Base-by-base conservation (phyloP, 2,797 vertebrate species). In the Limosa lapponica region DNA sequence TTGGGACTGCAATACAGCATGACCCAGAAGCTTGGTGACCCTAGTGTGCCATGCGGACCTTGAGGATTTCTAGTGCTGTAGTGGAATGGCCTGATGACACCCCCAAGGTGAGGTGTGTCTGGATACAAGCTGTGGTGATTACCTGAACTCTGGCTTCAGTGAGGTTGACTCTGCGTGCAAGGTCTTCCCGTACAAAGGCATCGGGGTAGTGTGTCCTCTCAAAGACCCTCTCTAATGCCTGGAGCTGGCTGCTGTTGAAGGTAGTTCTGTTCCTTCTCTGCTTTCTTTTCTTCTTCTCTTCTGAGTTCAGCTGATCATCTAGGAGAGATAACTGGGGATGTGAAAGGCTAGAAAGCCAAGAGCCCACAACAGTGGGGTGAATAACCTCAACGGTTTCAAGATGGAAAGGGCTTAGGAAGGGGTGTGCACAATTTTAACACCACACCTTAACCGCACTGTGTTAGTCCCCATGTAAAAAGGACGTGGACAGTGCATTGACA, bases 231-330 rank as follows among this genome's bases (percentile, higher is more conserved):
- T 99, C 99, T 96, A 99, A 97, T 6, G 99, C 99, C 98, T 99
- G 99, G 32, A 99, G 98, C 97, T 99, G 99, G 96, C 99, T 99
- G 98, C 99, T 99, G 97, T 99, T 99, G 97, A 99, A 99, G 59
- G 99, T 99, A 85, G 99, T 99, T 89, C 99, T 97, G 98, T 99
- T 99, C 95, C 99, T 97, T 82, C 99, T 98, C 97, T 99, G 99
- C 98, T 99, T 99, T 97, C 99, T 98, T 96, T 99, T 99, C 97
- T 99, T 99, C 98, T 99, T 99, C 95, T 99, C 99, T 97, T 99
- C 99, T 8, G 99, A 99, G 97, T 99, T 99, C 97, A 99, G 97
- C 97, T 99, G 99, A 75, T 99, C 99, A 93, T 99, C 99, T 99
- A 94, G 36, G 69, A 85, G 81, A 97, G 58, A 95, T 15, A 93